A percentile compares a stretch with the other conserved stretches of the same genome.
Evolutionary conservation across 1,140 invertebrate genomes (phyloP).

Genomic region (Leptinotarsa defecta): DNA sequence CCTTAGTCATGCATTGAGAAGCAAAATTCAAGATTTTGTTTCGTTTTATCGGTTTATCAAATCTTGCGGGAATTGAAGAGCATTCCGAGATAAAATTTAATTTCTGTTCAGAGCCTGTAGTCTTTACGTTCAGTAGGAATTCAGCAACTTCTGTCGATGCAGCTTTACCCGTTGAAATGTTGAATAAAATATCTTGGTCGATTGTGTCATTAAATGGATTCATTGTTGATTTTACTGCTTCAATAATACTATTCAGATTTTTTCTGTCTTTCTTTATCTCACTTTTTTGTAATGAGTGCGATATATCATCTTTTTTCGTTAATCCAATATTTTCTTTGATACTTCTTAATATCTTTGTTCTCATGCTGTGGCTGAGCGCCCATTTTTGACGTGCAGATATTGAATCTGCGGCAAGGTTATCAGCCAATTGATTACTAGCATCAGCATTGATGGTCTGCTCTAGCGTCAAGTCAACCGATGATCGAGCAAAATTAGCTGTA

Average conservation of each 20-base stretch:
- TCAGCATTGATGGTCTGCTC: slow-evolving; percentile 41
- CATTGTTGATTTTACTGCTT: slow-evolving; percentile 38
- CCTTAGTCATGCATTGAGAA: slow-evolving; percentile 37
- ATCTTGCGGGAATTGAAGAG: slow-evolving; percentile 38
- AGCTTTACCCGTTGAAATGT: slow-evolving; percentile 47
- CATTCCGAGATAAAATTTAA: slow-evolving; percentile 45
- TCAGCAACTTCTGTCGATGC: slow-evolving; percentile 41
- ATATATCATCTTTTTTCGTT: slow-evolving; percentile 40
- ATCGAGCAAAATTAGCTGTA: slow-evolving; percentile 14
- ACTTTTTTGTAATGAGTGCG: slow-evolving; percentile 42
- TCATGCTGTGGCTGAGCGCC: slow-evolving; percentile 21
- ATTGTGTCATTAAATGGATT: slow-evolving; percentile 44
- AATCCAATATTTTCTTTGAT: slow-evolving; percentile 32
- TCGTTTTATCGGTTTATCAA: slow-evolving; percentile 46
- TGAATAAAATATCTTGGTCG: slow-evolving; percentile 44
- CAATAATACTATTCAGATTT: slow-evolving; percentile 36
- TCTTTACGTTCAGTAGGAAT: slow-evolving; percentile 39
- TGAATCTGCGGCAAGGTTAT: slow-evolving; percentile 35
- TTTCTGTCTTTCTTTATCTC: slow-evolving; percentile 37
- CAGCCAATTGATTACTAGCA: slow-evolving; percentile 29
- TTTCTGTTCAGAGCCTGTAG: slow-evolving; percentile 42
- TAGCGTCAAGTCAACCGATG: slow-evolving; percentile 33
- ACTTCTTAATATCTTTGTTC: slow-evolving; percentile 41
- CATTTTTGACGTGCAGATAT: slow-evolving; percentile 35
- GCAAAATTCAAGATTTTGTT: slow-evolving; percentile 51